Evolutionary conservation across 2,797 vertebrate genomes (phyloP).

Genomic region (Delichon dasypus): DNA sequence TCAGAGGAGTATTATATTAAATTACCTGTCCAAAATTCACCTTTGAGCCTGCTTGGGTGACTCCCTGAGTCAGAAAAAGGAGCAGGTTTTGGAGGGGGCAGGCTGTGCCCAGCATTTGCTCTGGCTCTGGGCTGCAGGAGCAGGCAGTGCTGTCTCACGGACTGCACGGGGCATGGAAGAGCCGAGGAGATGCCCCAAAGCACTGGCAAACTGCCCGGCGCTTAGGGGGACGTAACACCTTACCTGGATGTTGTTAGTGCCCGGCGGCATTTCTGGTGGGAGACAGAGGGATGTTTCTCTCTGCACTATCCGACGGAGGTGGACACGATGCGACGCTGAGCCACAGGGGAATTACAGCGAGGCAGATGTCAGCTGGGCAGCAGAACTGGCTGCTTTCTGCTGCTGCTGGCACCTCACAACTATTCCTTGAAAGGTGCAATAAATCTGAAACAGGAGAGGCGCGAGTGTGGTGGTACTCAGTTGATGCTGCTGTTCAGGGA

Average conservation of each 20-base stretch:
- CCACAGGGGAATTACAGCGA: background rate
- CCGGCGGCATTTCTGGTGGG: background rate
- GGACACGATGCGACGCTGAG: fast-evolving
- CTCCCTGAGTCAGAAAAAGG: background rate
- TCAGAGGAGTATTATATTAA: slow-evolving; percentile 16
- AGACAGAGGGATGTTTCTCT: background rate
- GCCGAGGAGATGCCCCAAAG: background rate
- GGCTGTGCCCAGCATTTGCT: background rate
- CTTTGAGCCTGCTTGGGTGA: background rate
- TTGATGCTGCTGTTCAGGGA: background rate
- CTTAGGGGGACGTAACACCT: background rate
- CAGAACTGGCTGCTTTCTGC: background rate
- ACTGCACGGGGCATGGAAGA: background rate
- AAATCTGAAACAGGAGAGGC: background rate
- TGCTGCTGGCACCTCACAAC: background rate
- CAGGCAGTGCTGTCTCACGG: background rate
- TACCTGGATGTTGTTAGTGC: background rate
- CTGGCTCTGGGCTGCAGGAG: background rate
- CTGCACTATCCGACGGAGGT: background rate
- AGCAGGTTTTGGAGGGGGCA: background rate
- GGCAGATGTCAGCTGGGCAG: background rate
- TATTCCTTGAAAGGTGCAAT: background rate
- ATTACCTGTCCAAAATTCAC: slow-evolving; percentile 43
- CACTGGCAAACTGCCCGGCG: fast-evolving
- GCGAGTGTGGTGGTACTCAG: fast-evolving